Percentiles rank a stretch among this genome's conserved stretches.
phyloP scores from a whole-genome alignment of 1,140 invertebrate species.

The Potamilus streckersoni region DNA sequence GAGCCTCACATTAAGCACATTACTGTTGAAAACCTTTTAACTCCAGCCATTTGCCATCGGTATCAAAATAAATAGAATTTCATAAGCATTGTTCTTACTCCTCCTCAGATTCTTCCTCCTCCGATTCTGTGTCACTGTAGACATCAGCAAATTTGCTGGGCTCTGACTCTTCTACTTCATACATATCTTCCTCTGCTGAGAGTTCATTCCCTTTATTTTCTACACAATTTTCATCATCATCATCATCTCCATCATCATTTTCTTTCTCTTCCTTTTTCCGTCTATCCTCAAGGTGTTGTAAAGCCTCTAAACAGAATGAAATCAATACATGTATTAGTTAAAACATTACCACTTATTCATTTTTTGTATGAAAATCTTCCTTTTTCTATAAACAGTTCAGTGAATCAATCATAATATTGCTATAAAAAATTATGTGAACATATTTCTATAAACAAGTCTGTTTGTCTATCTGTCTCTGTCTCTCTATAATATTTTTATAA shows the following conservation, averaged over 20 bases:
- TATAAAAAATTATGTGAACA: too few relatives aligned
- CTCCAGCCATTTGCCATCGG: too few relatives aligned
- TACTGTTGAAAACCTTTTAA: too few relatives aligned
- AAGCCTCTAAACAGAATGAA: constrained; percentile 21
- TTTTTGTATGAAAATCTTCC: too few relatives aligned
- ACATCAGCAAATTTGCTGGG: constrained; percentile 44
- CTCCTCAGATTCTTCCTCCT: constrained; percentile 45
- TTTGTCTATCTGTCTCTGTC: too few relatives aligned
- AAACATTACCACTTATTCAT: too few relatives aligned
- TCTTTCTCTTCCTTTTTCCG: constrained; percentile 29
- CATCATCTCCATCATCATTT: constrained; percentile 26
- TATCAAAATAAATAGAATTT: neutral
- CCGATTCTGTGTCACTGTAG: constrained; percentile 49
- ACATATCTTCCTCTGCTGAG: constrained; percentile 37
- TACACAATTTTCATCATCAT: constrained; percentile 1
- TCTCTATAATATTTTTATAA: too few relatives aligned
- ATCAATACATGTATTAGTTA: neutral
- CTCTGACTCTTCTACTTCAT: constrained; percentile 38
- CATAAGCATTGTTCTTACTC: constrained; percentile 12
- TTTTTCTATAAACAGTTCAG: too few relatives aligned
- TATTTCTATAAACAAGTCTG: too few relatives aligned
- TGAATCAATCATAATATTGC: too few relatives aligned
- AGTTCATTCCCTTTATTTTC: constrained; percentile 20
- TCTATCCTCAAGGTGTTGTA: constrained; percentile 28
- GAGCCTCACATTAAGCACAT: too few relatives aligned